Conservation (phyloP, 35 echinoderm and acorn worm genomes). For the Anneissia japonica region DNA sequence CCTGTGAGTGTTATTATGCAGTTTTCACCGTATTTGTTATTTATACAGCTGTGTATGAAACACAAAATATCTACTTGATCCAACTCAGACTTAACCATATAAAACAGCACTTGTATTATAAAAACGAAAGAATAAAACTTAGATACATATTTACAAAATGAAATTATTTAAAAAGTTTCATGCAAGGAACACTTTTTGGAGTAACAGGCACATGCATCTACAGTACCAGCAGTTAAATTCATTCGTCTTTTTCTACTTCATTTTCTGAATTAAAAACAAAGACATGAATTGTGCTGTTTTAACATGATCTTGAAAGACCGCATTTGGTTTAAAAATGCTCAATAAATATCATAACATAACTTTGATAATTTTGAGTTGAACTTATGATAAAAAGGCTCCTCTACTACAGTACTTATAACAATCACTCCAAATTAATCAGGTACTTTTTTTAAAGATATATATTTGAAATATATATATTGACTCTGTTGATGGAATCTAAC, state of each 20-base stretch:
- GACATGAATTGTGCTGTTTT: background rate
- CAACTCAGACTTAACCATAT: background rate
- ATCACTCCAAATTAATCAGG: no score
- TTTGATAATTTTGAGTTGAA: no score
- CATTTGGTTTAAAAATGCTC: background rate
- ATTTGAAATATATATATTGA: no score
- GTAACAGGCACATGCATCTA: background rate
- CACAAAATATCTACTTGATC: background rate
- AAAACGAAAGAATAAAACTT: background rate
- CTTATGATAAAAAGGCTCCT: no score
- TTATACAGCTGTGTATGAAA: background rate
- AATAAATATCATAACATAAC: background rate
- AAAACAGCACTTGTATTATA: background rate
- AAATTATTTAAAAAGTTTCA: background rate
- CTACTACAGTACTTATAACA: no score
- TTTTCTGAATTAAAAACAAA: background rate
- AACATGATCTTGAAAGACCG: background rate
- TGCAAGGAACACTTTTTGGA: background rate
- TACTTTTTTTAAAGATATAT: no score
- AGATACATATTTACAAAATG: slow-evolving; percentile 2
- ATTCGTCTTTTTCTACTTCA: background rate
- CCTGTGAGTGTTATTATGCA: no score
- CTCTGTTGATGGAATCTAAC: no score
- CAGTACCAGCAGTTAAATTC: background rate
- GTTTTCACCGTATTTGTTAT: background rate